Evolutionary conservation across 1,140 invertebrate genomes (phyloP).

Genomic region (Amyelois transitella): DNA sequence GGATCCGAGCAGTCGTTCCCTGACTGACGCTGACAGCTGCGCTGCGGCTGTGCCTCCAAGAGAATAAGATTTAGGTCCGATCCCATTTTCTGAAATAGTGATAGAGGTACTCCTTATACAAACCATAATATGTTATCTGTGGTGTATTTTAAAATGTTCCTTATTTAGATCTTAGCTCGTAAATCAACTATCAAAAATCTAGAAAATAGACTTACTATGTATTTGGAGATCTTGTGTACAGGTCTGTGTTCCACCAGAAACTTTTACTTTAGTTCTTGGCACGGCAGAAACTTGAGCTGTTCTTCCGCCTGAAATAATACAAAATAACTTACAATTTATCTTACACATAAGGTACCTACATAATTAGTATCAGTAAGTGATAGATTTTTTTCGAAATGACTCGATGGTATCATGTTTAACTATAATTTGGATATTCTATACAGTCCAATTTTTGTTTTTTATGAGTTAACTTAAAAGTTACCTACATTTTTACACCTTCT

Average conservation of each 20-base stretch:
- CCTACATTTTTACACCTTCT: too few relatives aligned
- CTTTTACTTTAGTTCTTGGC: slow-evolving; percentile 89
- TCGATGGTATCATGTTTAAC: too few relatives aligned
- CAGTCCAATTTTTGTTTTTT: too few relatives aligned
- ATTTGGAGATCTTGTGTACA: slow-evolving; percentile 85
- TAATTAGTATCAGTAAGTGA: too few relatives aligned
- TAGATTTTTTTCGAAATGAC: too few relatives aligned
- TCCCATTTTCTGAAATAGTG: slow-evolving; percentile 59
- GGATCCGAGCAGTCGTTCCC: slow-evolving; percentile 86
- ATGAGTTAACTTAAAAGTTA: too few relatives aligned
- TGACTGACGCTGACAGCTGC: slow-evolving; percentile 87
- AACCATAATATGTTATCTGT: too few relatives aligned
- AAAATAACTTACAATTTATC: neutral
- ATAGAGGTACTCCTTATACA: neutral
- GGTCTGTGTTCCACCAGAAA: slow-evolving; percentile 91
- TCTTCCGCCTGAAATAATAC: slow-evolving; percentile 64
- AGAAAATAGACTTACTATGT: slow-evolving; percentile 73
- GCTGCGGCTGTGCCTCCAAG: slow-evolving; percentile 86
- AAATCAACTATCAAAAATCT: neutral
- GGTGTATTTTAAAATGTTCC: too few relatives aligned
- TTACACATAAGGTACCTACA: too few relatives aligned
- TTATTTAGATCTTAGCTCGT: too few relatives aligned
- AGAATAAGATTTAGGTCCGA: slow-evolving; percentile 81
- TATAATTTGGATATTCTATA: too few relatives aligned
- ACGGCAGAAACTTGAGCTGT: slow-evolving; percentile 90